Evolutionary conservation across 2,113 vertebrate genomes (phyloP).

Genomic region (Petaurus breviceps): DNA sequence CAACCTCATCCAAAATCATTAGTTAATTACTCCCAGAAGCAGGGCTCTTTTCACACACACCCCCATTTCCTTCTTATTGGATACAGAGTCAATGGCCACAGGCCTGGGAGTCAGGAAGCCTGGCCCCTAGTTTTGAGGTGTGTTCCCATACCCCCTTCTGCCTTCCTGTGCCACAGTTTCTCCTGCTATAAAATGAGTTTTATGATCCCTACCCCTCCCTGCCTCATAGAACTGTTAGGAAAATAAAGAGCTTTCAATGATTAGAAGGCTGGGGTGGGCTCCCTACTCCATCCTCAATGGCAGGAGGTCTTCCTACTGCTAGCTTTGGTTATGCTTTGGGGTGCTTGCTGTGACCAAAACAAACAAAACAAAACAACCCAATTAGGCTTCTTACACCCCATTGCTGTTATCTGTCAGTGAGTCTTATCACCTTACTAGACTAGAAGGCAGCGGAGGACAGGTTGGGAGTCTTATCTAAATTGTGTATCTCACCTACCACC

Average conservation of each 20-base stretch:
- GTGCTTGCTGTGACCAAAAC: neutral
- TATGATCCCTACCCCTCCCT: neutral
- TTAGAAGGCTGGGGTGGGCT: neutral
- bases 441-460: neutral
- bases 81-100: neutral
- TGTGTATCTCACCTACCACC: neutral
- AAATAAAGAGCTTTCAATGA: neutral
- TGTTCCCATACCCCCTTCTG: neutral
- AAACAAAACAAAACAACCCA: neutral
- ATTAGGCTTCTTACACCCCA: neutral
- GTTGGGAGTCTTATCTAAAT: neutral
- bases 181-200: neutral
- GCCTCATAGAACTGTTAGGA: neutral
- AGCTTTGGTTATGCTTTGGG: neutral
- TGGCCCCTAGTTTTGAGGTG: neutral
- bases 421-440: neutral
- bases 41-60: neutral
- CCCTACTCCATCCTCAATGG: neutral
- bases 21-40: conserved; percentile 20
- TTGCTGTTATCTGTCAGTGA: neutral
- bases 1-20: neutral
- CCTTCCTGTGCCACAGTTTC: neutral
- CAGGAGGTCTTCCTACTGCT: neutral
- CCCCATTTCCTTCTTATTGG: neutral
- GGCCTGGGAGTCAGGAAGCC: neutral